phyloP scores from a whole-genome alignment of 2,113 vertebrate genomes.

The Trachemys scripta region DNA sequence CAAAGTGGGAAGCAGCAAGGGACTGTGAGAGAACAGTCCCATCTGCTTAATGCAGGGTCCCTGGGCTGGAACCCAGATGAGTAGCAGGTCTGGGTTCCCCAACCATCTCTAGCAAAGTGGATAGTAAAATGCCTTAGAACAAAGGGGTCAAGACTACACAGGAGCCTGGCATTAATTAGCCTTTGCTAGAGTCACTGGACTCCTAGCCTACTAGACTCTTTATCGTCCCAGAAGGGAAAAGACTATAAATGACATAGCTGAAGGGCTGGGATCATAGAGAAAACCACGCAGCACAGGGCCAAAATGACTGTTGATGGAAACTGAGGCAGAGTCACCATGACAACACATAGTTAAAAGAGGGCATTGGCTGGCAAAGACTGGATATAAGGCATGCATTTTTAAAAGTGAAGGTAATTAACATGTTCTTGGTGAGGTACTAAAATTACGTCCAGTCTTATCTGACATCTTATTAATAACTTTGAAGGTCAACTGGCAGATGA shows the following conservation, averaged over 20 bases:
- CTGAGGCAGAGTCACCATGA: background rate
- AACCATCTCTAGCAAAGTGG: too few relatives aligned
- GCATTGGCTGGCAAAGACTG: background rate
- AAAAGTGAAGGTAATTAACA: background rate
- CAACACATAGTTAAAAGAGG: background rate
- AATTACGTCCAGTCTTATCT: background rate
- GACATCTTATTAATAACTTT: background rate
- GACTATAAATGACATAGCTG: background rate
- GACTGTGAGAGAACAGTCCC: too few relatives aligned
- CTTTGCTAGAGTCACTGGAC: background rate
- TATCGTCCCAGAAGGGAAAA: background rate
- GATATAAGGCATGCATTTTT: background rate
- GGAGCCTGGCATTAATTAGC: too few relatives aligned
- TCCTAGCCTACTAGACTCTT: background rate
- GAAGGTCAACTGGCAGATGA: background rate
- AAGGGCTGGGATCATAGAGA: background rate
- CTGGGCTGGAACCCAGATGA: too few relatives aligned
- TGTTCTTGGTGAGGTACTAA: background rate
- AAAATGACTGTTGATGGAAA: background rate
- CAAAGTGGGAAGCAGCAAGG: too few relatives aligned
- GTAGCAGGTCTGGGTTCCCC: too few relatives aligned
- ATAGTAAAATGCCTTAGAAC: too few relatives aligned
- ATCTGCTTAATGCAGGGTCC: too few relatives aligned
- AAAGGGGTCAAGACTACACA: too few relatives aligned
- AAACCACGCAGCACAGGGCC: background rate